These are phyloP conservation scores for Oncopeltus fasciatus DNA, from an alignment of 1,140 invertebrate species.

Conservation along the genomic window DNA sequence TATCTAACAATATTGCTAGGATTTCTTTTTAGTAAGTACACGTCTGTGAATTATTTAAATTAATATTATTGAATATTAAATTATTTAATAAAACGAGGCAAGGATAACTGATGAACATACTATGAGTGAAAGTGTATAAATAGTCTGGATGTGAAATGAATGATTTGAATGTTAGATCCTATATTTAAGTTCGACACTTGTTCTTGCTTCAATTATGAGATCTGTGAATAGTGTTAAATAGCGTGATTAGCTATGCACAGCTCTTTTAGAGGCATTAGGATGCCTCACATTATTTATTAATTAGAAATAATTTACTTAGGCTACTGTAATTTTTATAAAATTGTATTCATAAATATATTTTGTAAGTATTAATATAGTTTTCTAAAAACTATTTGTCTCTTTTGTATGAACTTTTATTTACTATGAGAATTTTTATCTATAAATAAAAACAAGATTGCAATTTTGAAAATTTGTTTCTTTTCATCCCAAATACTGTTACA, in stretches of 20 bases:
- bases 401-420: too few species aligned
- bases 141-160: too few species aligned
- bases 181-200: constrained; percentile 20
- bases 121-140: constrained; percentile 10
- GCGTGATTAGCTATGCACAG: neutral
- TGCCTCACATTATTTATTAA: constrained; percentile 12
- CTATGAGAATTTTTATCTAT: constrained; percentile 3
- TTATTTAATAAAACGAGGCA: constrained; percentile 13
- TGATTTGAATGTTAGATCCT: neutral
- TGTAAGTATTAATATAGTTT: constrained; percentile 8
- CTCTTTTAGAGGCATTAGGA: neutral
- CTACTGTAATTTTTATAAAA: constrained; percentile 5
- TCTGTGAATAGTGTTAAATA: constrained; percentile 1
- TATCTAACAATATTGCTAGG: constrained; percentile 6
- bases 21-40: neutral
- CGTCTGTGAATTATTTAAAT: constrained; percentile 16
- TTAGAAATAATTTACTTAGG: constrained; percentile 12
- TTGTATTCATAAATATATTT: constrained; percentile 7
- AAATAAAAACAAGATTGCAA: constrained; percentile 6
- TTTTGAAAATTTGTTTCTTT: neutral
- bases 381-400: constrained; percentile 4
- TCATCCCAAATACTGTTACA: too few species aligned
- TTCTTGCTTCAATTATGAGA: constrained; percentile 16
- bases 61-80: constrained; percentile 2
- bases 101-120: constrained; percentile 21